Evolutionary conservation across 2,797 vertebrate species (phyloP).

Genomic region (Falco rusticolus): DNA sequence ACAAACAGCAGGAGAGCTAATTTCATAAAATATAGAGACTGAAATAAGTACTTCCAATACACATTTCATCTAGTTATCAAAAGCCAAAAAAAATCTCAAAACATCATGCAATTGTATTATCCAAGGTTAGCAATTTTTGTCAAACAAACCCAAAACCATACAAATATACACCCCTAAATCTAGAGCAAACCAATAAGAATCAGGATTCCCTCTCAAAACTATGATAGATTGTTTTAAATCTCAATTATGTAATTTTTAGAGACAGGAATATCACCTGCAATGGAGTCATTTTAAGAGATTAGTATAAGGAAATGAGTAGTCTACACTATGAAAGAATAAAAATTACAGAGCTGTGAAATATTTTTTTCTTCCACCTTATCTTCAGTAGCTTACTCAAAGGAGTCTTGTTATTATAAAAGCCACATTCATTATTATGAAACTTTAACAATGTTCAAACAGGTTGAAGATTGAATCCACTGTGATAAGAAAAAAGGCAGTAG

Average conservation of each 20-base stretch:
- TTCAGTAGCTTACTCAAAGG: background rate
- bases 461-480: accelerated
- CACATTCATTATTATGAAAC: background rate
- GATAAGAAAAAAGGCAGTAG: background rate
- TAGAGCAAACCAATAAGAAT: background rate
- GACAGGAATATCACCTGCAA: background rate
- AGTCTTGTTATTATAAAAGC: background rate
- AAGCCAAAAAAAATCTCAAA: background rate
- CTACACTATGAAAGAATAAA: background rate
- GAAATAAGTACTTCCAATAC: background rate
- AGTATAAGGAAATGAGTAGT: background rate
- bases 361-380: background rate
- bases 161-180: background rate
- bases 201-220: background rate
- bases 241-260: background rate
- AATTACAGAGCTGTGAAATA: background rate
- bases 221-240: background rate
- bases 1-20: accelerated
- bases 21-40: background rate
- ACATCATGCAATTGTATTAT: accelerated
- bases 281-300: background rate
- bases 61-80: background rate
- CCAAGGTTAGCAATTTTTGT: background rate
- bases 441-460: background rate
- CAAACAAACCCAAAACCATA: background rate